Evolutionary conservation across 2,113 vertebrate genomes (phyloP).

Genomic region (Grantiella picta): DNA sequence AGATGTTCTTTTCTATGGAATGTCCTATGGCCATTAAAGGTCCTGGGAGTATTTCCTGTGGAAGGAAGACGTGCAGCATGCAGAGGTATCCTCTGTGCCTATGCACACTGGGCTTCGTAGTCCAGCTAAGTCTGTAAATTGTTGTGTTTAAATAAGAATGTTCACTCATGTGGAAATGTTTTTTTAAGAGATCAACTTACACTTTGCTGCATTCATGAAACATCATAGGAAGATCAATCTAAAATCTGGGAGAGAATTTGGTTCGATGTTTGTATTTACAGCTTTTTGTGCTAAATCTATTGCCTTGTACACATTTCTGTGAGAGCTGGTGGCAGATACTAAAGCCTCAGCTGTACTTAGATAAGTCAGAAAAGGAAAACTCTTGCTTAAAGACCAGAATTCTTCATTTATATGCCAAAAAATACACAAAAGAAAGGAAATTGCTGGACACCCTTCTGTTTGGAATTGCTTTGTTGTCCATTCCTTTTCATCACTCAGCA

Average conservation of each 20-base stretch:
- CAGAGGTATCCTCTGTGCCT: not conserved
- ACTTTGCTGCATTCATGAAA: not conserved
- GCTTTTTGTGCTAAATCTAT: not conserved
- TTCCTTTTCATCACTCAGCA: not conserved
- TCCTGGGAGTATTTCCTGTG: not conserved
- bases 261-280: not conserved
- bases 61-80: not conserved
- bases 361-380: not conserved
- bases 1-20: not conserved
- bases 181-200: not conserved
- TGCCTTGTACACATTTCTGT: not conserved
- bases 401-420: not conserved
- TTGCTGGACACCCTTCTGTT: not conserved
- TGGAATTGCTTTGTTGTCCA: not conserved
- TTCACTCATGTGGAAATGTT: not conserved
- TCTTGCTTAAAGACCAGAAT: not conserved
- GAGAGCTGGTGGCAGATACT: not conserved
- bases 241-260: not conserved
- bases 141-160: not conserved
- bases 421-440: not conserved
- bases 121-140: not conserved
- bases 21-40: not conserved
- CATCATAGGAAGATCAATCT: not conserved
- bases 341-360: not conserved
- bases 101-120: not conserved